A percentile compares a stretch with the other conserved stretches of the same genome.
phyloP scores from a whole-genome alignment of 2,113 vertebrate species.

The Choloepus hoffmanni region DNA sequence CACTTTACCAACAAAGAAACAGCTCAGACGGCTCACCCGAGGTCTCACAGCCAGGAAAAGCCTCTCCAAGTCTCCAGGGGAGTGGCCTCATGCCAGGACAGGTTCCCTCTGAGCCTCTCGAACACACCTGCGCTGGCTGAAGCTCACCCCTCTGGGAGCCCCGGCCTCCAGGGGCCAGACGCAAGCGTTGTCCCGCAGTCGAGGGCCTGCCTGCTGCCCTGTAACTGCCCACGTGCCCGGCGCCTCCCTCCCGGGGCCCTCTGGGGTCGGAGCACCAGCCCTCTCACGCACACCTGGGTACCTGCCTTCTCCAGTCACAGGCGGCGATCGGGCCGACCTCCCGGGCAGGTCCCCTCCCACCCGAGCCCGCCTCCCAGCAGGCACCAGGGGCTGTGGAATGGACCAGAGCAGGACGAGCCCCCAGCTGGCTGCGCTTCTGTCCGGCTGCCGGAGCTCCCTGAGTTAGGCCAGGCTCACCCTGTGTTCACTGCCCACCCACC shows the following conservation, averaged over 20 bases:
- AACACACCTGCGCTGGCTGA: rapidly evolving
- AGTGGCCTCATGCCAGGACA: background rate
- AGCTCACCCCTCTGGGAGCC: background rate
- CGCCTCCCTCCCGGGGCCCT: rapidly evolving
- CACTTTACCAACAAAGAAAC: background rate
- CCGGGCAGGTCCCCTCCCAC: background rate
- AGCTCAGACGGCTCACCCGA: background rate
- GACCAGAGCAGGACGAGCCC: background rate
- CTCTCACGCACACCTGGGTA: background rate
- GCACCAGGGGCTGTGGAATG: background rate
- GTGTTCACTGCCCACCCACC: too few species aligned
- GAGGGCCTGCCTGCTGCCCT: background rate
- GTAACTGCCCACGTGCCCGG: too few species aligned
- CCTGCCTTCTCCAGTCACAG: background rate
- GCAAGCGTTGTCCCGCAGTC: background rate
- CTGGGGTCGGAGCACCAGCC: background rate
- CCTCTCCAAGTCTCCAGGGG: too few species aligned
- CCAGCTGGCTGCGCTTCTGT: background rate
- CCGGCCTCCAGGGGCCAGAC: background rate
- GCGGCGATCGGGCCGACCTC: background rate
- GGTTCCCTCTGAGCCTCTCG: background rate
- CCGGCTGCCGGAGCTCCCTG: background rate
- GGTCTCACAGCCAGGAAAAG: background rate
- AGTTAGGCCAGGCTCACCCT: too few species aligned
- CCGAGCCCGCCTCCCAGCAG: background rate